Percentiles rank a stretch among this genome's conserved stretches.
These are phyloP conservation scores for Therioaphis trifolii DNA, from an alignment of 2,888 invertebrate genomes.

Conservation along the genomic window DNA sequence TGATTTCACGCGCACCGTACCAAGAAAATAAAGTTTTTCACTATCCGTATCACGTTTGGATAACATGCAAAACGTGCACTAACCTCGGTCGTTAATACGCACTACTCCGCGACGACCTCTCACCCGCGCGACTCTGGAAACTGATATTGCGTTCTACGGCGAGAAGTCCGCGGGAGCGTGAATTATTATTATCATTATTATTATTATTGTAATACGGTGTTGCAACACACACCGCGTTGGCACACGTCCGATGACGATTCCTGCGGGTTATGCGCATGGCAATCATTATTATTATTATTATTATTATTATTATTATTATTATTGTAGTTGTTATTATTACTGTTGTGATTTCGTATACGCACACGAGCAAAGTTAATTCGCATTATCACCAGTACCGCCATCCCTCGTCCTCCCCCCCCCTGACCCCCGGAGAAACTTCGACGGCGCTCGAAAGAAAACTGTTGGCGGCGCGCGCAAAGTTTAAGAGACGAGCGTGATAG, in stretches of 20 bases:
- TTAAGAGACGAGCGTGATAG: too few relatives aligned
- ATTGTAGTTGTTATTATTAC: neutral
- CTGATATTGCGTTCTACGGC: constrained; percentile 4
- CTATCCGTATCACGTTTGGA: constrained; percentile 20
- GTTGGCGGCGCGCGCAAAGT: too few relatives aligned
- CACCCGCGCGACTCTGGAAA: neutral
- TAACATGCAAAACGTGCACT: neutral
- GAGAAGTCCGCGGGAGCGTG: neutral
- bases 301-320: neutral
- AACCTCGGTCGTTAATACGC: constrained; percentile 9
- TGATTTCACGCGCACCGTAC: neutral
- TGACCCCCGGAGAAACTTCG: too few relatives aligned
- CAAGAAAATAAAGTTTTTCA: constrained; percentile 28
- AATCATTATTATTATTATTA: neutral
- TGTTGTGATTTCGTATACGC: neutral
- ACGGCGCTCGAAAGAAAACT: too few relatives aligned
- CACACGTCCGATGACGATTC: constrained; percentile 53
- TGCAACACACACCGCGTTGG: too few relatives aligned
- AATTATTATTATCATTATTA: neutral
- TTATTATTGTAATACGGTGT: neutral
- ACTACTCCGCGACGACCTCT: neutral
- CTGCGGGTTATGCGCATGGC: neutral
- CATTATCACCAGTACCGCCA: too few relatives aligned
- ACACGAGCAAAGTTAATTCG: neutral
- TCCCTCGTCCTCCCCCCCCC: too few relatives aligned